Evolutionary conservation across 2,113 vertebrate genomes (phyloP), one percentile per base, ranked within the genome.

Genomic region (Macquaria ambigua): DNA sequence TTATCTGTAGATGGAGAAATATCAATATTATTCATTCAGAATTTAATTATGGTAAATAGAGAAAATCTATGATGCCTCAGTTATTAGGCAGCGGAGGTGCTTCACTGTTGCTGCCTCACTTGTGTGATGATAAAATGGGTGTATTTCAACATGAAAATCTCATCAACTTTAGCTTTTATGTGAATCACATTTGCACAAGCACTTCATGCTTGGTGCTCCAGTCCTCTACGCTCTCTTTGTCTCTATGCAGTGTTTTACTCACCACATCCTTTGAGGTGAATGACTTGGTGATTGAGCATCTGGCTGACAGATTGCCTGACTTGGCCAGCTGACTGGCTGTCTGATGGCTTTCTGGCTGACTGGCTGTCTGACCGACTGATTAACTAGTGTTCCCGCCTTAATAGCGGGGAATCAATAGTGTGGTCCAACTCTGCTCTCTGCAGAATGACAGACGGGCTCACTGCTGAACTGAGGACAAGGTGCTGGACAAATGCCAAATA

Each of bases 351-450:
- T 79, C 76, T 77, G 68, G 74, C 82, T 76, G 72, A 75, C 89
- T 87, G 70, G 58, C 82, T 83, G 83, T 75, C 74, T 88, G 82
- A 92, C 77, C 37, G 66, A 63, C 85, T 92, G 89, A 93, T 91
- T 88, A 91, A 90, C 85, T 85, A 73, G 81, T 46, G 85, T 79
- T 88, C 89, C 81, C 21, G 61, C 86, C 83, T 79, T 93, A 87
- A 92, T 87, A 91, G 81, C 88, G 37, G 74, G 37, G 74, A 87
- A 90, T 93, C 90, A 69, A 93, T 93, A 82, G 70, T 67, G 67
- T 41, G 46, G 66, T 70, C 78, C 80, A 63, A 67, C 61, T 67
- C 79, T 85, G 87, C 85, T 52, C 84, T 79, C 83, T 73, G 83
- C 80, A 85, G 79, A 72, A 78, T 90, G 82, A 88, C 84, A 71